phyloP scores from a whole-genome alignment of 1,140 invertebrate genomes.

The Maniola jurtina region DNA sequence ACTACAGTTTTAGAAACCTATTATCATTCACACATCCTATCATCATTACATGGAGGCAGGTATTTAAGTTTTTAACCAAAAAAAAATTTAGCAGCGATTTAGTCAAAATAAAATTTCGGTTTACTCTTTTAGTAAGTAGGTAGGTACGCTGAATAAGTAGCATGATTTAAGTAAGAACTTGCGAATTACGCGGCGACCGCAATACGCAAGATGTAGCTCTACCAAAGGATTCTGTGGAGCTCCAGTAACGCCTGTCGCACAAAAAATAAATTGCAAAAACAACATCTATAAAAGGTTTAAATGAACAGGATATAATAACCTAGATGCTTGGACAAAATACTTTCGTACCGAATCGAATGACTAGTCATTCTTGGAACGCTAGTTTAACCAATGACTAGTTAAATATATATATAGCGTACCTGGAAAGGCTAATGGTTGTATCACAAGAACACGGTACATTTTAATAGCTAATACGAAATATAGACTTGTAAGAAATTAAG shows the following conservation, averaged over 20 bases:
- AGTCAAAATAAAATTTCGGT: too few relatives aligned
- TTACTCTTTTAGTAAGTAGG: too few relatives aligned
- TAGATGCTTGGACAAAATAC: slow-evolving; percentile 29
- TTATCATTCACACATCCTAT: too few relatives aligned
- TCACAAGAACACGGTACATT: slow-evolving; percentile 2
- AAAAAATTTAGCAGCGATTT: too few relatives aligned
- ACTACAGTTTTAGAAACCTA: too few relatives aligned
- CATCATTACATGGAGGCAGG: too few relatives aligned
- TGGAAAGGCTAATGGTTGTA: slow-evolving; percentile 19
- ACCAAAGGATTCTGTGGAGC: neutral
- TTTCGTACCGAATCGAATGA: slow-evolving; percentile 13
- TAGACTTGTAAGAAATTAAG: slow-evolving; percentile 14
- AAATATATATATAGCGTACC: slow-evolving; percentile 3
- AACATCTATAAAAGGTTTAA: slow-evolving; percentile 19
- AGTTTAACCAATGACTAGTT: slow-evolving; percentile 17
- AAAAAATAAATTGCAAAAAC: slow-evolving; percentile 19
- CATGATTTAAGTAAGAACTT: neutral
- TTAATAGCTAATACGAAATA: slow-evolving; percentile 7
- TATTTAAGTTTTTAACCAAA: too few relatives aligned
- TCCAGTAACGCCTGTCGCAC: neutral
- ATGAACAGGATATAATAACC: slow-evolving; percentile 19
- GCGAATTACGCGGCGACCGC: slow-evolving; percentile 10
- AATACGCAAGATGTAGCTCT: slow-evolving; percentile 7
- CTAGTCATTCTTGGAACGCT: slow-evolving; percentile 22
- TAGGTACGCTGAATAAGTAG: neutral